Evolutionary conservation across 2,888 invertebrate species (phyloP).

Genomic region (Rapana venosa): DNA sequence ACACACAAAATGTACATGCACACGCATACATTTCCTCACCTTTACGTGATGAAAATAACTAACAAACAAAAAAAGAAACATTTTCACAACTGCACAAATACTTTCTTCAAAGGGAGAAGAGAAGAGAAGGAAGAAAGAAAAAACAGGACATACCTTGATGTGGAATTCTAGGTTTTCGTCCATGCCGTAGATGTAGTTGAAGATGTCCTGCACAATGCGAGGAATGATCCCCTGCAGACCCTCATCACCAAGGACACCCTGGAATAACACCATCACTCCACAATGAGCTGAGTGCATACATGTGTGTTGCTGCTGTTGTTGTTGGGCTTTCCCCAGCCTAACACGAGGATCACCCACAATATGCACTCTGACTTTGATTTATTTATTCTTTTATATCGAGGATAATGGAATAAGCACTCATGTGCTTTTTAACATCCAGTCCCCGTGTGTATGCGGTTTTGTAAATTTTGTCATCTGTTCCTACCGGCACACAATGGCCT

Average conservation of each 20-base stretch:
- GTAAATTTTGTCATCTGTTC: no score
- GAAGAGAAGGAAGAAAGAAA: not conserved
- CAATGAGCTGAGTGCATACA: not conserved
- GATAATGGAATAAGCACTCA: no score
- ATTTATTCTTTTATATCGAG: no score
- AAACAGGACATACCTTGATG: conserved; percentile 87
- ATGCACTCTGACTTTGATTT: no score
- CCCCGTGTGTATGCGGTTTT: no score
- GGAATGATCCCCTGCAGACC: conserved; percentile 90
- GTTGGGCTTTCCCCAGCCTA: no score
- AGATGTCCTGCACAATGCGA: conserved; percentile 99
- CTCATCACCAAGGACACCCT: conserved; percentile 80
- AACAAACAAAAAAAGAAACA: not conserved
- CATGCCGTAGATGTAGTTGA: conserved; percentile 99
- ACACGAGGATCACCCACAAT: no score
- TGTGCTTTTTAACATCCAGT: no score
- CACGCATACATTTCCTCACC: not conserved
- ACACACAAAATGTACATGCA: not conserved
- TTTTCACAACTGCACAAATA: not conserved
- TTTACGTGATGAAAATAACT: not conserved
- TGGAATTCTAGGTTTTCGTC: conserved; percentile 99
- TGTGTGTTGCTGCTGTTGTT: no score
- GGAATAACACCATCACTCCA: not conserved
- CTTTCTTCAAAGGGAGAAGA: not conserved
- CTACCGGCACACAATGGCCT: no score